Percentiles rank a stretch among this genome's conserved stretches.
These are phyloP conservation scores for Hippocampus barbouri DNA, from an alignment of 2,113 vertebrate genomes.

Conservation along the genomic window DNA sequence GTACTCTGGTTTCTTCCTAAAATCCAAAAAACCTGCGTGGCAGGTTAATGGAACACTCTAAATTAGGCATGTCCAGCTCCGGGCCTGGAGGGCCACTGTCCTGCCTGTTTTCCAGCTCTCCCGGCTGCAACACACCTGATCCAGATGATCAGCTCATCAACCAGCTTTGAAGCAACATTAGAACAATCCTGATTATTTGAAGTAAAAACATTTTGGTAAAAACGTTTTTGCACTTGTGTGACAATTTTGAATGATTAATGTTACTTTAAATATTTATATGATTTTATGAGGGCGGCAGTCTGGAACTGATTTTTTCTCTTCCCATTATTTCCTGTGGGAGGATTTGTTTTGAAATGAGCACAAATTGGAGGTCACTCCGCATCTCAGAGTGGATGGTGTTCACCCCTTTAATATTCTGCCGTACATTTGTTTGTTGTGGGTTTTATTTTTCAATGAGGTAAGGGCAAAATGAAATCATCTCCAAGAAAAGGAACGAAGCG, in stretches of 20 bases:
- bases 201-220: no score
- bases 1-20: no score
- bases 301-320: not conserved
- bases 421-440: not conserved
- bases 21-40: no score
- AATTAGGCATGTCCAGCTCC: no score
- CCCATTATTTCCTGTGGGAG: not conserved
- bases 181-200: not conserved
- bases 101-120: no score
- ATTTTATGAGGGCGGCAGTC: not conserved
- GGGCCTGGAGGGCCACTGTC: no score
- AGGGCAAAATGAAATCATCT: constrained; percentile 36
- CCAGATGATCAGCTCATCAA: no score
- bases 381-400: not conserved
- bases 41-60: no score
- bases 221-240: not conserved
- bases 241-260: not conserved
- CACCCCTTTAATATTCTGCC: not conserved
- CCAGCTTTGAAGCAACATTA: no score
- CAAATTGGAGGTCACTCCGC: not conserved
- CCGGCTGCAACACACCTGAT: no score
- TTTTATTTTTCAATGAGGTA: not conserved
- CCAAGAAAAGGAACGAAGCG: constrained; percentile 21
- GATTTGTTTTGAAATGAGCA: not conserved
- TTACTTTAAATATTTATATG: not conserved